These are phyloP conservation scores for Butastur rufipennis DNA, from an alignment of 2,113 vertebrate genomes.

Conservation along the genomic window DNA sequence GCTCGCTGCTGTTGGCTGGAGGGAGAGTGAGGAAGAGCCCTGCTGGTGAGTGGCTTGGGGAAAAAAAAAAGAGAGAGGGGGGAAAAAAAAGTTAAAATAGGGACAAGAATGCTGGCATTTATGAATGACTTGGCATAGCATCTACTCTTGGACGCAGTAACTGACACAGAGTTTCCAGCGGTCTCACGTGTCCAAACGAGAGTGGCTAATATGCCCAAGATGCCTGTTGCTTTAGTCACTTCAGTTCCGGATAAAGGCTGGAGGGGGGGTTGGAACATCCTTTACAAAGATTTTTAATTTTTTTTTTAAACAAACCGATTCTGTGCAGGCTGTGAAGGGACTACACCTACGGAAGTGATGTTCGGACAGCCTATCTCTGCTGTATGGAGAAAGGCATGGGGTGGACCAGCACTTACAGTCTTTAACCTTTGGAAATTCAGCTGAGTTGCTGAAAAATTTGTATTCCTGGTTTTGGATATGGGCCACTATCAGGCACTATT, in stretches of 20 bases:
- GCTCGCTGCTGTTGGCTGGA: neutral
- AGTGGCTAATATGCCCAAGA: neutral
- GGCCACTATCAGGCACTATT: neutral
- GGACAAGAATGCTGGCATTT: neutral
- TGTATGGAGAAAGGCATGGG: neutral
- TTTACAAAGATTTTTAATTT: neutral
- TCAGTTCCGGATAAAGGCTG: neutral
- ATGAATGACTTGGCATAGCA: neutral
- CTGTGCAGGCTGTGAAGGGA: neutral
- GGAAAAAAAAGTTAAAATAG: neutral
- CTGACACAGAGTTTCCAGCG: constrained; percentile 43
- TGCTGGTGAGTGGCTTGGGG: neutral
- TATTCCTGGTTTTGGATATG: neutral
- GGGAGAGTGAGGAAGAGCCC: neutral
- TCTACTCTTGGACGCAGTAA: neutral
- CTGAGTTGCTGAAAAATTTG: neutral
- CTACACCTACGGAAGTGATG: accelerated
- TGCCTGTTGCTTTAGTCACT: constrained; percentile 46
- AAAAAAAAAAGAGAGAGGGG: neutral
- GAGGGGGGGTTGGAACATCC: neutral
- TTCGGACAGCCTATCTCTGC: neutral
- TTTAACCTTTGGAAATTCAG: neutral
- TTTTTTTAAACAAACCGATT: neutral
- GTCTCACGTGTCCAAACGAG: constrained; percentile 14
- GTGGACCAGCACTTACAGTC: neutral